Evolutionary conservation across 2,113 vertebrate genomes (phyloP).

Genomic region (Theropithecus gelada): DNA sequence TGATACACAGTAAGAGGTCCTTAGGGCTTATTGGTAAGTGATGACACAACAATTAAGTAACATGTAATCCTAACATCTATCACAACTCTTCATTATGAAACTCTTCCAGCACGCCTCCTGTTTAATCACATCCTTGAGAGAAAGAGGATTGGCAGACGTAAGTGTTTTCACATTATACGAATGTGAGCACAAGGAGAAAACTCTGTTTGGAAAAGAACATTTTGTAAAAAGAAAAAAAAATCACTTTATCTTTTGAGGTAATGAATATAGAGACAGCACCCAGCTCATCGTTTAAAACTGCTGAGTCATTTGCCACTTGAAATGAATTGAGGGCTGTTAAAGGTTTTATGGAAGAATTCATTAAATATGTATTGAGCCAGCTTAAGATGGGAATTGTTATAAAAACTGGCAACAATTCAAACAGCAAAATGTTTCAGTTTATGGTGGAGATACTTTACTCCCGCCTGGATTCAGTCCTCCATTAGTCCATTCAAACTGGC

Average conservation of each 20-base stretch:
- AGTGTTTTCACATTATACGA: neutral
- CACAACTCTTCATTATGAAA: neutral
- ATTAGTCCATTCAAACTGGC: neutral
- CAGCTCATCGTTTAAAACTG: slow-evolving; percentile 83
- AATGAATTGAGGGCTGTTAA: slow-evolving; percentile 88
- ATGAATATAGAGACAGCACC: slow-evolving; percentile 72
- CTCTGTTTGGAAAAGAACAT: slow-evolving; percentile 71
- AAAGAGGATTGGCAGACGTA: neutral
- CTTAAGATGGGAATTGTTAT: slow-evolving; percentile 89
- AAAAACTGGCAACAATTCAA: slow-evolving; percentile 86
- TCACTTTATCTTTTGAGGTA: slow-evolving; percentile 81
- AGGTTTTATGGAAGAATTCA: slow-evolving; percentile 89
- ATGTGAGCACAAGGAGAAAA: slow-evolving; percentile 29
- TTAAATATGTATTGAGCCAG: slow-evolving; percentile 88
- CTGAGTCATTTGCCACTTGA: slow-evolving; percentile 88
- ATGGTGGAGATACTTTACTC: slow-evolving; percentile 81
- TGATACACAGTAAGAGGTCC: neutral
- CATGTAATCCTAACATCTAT: neutral
- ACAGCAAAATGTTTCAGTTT: slow-evolving; percentile 83
- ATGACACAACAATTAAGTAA: neutral
- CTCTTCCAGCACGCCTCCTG: neutral
- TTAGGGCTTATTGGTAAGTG: neutral
- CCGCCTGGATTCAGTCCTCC: slow-evolving; percentile 29
- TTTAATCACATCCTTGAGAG: neutral
- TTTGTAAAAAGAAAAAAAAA: slow-evolving; percentile 68